Evolutionary conservation across 2,797 vertebrate species (phyloP).

Genomic region (Cuniculus paca): DNA sequence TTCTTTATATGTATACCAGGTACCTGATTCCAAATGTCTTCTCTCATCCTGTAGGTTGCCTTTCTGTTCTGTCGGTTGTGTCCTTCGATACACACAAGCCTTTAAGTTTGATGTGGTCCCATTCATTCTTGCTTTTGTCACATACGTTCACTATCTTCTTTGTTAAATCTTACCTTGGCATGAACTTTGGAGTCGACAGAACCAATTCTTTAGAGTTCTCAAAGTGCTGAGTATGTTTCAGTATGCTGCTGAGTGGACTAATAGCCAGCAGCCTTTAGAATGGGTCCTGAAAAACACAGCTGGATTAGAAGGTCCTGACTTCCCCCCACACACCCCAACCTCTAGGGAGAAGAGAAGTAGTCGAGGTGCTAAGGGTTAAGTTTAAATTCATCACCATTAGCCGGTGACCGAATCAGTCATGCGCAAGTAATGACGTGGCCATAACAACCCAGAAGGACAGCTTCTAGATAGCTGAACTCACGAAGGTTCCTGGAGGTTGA

Average conservation of each 20-base stretch:
- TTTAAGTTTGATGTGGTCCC: background rate
- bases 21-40: background rate
- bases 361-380: background rate
- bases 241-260: background rate
- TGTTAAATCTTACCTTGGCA: background rate
- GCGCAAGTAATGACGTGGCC: too few relatives aligned
- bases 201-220: background rate
- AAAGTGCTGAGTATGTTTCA: background rate
- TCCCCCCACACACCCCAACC: too few relatives aligned
- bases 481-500: background rate
- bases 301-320: background rate
- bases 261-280: too few relatives aligned
- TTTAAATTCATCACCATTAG: background rate
- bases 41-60: background rate
- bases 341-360: background rate
- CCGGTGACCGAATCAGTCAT: background rate
- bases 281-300: background rate
- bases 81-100: background rate
- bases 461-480: background rate
- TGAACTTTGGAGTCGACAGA: background rate
- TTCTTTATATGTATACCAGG: background rate
- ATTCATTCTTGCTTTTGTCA: background rate
- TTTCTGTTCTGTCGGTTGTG: background rate
- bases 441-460: background rate
- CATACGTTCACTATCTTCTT: background rate